phyloP scores from a whole-genome alignment of 2,113 vertebrate genomes.

The Salvelinus sp. region DNA sequence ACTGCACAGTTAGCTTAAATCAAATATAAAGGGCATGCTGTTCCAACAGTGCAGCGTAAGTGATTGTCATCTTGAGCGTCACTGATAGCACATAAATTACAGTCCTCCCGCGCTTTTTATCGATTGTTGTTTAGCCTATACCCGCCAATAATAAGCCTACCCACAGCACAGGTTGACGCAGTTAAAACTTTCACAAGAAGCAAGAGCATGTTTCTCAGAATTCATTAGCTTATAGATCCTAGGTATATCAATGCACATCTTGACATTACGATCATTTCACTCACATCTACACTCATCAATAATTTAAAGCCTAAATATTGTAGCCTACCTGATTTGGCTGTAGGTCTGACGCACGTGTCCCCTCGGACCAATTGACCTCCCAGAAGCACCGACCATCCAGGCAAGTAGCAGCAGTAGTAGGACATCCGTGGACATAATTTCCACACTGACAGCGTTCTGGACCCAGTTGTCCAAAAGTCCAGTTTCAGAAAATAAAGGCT shows the following conservation, averaged over 20 bases:
- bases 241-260: neutral
- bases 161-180: too few relatives aligned
- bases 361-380: conserved; percentile 61
- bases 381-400: conserved; percentile 75
- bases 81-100: too few relatives aligned
- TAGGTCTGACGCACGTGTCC: conserved; percentile 72
- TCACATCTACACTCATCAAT: neutral
- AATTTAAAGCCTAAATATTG: neutral
- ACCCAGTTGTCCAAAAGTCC: conserved; percentile 6
- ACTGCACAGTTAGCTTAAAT: too few relatives aligned
- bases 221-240: neutral
- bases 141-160: too few relatives aligned
- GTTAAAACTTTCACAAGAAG: too few relatives aligned
- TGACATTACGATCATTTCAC: neutral
- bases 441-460: conserved; percentile 14
- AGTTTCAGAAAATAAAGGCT: conserved; percentile 67
- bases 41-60: too few relatives aligned
- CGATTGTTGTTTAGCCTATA: too few relatives aligned
- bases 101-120: too few relatives aligned
- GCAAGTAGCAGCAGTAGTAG: conserved; percentile 78
- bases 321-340: conserved; percentile 80
- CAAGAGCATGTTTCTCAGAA: neutral
- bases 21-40: too few relatives aligned
- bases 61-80: too few relatives aligned
- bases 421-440: conserved; percentile 80